Conservation (phyloP, 2,113 vertebrate genomes). For the Forbesichthys agassizii region DNA sequence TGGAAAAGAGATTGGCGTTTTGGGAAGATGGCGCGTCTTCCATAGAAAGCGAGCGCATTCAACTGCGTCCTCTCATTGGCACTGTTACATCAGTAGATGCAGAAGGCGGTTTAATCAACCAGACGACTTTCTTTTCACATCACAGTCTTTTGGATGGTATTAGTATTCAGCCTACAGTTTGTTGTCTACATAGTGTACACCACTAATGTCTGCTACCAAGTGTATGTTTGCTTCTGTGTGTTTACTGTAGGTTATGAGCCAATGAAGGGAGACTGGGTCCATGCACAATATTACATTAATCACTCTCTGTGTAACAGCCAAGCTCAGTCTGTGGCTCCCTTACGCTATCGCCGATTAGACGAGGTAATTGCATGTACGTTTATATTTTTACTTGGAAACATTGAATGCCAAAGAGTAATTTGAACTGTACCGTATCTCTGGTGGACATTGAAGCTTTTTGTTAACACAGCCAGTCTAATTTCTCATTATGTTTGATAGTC, state of each 20-base stretch:
- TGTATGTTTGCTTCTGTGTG: constrained; percentile 6
- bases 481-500: too few species aligned
- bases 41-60: constrained; percentile 49
- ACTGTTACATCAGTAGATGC: constrained; percentile 81
- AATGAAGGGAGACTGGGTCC: constrained; percentile 91
- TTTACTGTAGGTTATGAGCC: constrained; percentile 81
- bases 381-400: too few species aligned
- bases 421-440: too few species aligned
- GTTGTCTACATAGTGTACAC: background rate
- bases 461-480: too few species aligned
- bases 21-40: constrained; percentile 73
- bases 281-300: constrained; percentile 86
- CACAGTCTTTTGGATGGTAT: constrained; percentile 85
- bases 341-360: constrained; percentile 86
- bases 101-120: constrained; percentile 84
- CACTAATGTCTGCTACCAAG: background rate
- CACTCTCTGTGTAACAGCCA: constrained; percentile 80
- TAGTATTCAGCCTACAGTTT: background rate
- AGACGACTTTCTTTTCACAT: constrained; percentile 84
- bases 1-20: constrained; percentile 72
- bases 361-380: constrained; percentile 68
- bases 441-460: too few species aligned
- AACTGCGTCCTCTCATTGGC: constrained; percentile 82
- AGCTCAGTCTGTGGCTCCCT: constrained; percentile 83
- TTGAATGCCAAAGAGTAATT: too few species aligned